Evolutionary conservation across 2,797 vertebrate genomes (phyloP).

Genomic region (Cottoperca gobio): DNA sequence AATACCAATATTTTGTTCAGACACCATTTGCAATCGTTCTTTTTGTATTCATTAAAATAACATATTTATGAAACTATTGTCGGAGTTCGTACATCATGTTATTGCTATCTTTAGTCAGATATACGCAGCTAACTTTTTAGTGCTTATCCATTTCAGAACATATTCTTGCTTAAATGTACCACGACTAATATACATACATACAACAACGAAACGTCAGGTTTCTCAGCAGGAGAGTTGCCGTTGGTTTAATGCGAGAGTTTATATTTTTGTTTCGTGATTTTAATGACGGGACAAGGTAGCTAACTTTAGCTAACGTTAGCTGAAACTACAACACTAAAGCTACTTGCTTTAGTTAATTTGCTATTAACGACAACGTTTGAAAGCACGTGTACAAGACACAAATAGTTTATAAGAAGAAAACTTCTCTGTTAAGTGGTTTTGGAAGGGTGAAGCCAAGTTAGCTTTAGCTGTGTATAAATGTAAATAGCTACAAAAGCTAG

Average conservation of each 20-base stretch:
- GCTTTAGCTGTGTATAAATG: not conserved
- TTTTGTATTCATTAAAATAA: not conserved
- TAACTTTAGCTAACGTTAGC: conserved; percentile 9
- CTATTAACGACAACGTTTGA: not conserved
- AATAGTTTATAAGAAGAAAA: not conserved
- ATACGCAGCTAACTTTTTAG: too few species aligned
- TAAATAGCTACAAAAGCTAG: conserved; percentile 3
- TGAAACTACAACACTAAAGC: not conserved
- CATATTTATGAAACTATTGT: too few species aligned
- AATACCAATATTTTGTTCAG: too few species aligned
- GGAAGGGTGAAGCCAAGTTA: not conserved
- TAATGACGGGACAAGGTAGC: not conserved
- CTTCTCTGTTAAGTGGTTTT: accelerated
- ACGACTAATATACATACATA: too few species aligned
- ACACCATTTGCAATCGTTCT: too few species aligned
- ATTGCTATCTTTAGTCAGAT: not conserved
- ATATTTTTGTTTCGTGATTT: not conserved
- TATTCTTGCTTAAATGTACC: not conserved
- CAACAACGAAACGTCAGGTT: not conserved
- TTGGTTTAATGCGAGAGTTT: too few species aligned
- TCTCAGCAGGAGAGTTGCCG: not conserved
- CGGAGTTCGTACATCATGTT: not conserved
- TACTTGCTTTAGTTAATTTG: not conserved
- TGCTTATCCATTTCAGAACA: not conserved
- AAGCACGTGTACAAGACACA: accelerated